Evolutionary conservation across 2,113 vertebrate species (phyloP).

Genomic region (Ellobius talpinus): DNA sequence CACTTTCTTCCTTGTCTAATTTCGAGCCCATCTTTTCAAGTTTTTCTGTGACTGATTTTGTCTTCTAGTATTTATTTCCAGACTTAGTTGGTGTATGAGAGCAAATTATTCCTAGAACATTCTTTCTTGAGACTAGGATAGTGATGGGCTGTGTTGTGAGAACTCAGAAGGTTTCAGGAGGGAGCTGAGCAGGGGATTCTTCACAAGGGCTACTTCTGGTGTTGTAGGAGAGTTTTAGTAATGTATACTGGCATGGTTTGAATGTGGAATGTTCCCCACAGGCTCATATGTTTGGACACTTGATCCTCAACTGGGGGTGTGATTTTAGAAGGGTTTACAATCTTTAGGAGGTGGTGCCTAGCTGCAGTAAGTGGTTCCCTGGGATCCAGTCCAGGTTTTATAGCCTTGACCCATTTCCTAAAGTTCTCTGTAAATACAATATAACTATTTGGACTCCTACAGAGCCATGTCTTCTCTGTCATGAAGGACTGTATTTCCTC

Average conservation of each 20-base stretch:
- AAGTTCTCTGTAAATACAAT: no score
- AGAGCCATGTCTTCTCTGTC: background rate
- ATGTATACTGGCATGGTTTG: background rate
- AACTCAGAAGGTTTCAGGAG: background rate
- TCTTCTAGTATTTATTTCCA: slow-evolving; percentile 36
- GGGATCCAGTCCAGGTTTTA: background rate
- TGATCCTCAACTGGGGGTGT: background rate
- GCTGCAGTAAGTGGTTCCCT: background rate
- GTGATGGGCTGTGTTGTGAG: background rate
- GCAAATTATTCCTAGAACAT: background rate
- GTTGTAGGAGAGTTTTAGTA: background rate
- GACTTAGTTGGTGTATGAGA: background rate
- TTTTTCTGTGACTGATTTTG: background rate
- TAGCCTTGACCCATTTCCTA: background rate
- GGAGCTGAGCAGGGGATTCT: background rate
- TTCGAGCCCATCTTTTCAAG: slow-evolving; percentile 4
- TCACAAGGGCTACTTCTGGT: background rate
- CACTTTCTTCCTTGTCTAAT: background rate
- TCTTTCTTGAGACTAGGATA: background rate
- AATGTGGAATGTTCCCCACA: background rate
- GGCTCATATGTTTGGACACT: background rate
- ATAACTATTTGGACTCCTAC: no score
- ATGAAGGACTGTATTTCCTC: background rate
- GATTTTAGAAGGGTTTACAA: background rate
- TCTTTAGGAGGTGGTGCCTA: background rate